Conservation (phyloP, 2,888 invertebrate species). For the Artemia sp. region DNA sequence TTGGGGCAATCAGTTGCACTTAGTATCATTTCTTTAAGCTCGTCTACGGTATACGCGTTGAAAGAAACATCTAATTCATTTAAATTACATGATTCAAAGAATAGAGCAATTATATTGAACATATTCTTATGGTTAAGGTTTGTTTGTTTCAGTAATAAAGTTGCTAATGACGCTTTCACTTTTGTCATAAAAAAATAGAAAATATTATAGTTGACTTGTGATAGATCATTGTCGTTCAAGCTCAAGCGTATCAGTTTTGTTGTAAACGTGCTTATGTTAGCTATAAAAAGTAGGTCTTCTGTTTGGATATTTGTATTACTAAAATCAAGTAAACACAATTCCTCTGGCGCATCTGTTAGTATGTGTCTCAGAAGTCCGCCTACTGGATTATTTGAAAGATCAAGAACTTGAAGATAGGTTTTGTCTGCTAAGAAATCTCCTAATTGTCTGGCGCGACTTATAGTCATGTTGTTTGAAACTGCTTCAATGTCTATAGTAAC, state of each 20-base stretch:
- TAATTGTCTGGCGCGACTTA: too few relatives aligned
- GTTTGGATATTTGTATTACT: background rate
- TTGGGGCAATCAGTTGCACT: background rate
- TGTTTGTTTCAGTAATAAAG: background rate
- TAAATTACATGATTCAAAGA: background rate
- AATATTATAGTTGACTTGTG: background rate
- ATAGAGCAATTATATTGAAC: background rate
- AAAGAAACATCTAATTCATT: background rate
- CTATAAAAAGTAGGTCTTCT: background rate
- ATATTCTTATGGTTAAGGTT: background rate
- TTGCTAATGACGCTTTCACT: background rate
- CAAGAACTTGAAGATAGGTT: background rate
- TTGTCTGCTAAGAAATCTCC: background rate
- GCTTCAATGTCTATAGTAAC: too few relatives aligned
- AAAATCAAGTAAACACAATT: background rate
- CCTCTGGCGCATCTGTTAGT: background rate
- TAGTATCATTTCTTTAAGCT: background rate
- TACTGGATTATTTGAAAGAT: background rate
- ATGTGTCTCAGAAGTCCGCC: constrained; percentile 1
- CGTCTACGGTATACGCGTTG: background rate
- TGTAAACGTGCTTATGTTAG: background rate
- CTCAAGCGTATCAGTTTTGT: background rate
- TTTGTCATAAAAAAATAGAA: background rate
- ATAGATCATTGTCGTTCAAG: background rate
- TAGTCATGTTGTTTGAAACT: too few relatives aligned